Base-by-base conservation (phyloP, 2,797 vertebrate genomes). In the Cyclura pinguis region DNA sequence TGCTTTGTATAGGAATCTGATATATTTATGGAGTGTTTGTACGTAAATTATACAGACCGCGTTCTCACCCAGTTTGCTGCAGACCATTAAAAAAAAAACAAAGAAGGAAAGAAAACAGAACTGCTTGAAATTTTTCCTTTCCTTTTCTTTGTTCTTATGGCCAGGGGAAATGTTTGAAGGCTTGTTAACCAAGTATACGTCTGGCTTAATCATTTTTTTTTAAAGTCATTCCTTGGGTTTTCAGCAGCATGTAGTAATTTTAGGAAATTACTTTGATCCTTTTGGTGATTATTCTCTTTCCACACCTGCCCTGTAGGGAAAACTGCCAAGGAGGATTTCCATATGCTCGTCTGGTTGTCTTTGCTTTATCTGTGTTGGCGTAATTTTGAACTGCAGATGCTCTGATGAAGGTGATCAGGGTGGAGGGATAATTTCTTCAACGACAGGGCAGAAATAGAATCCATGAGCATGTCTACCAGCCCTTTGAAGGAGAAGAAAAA, bases 301-400 rank as follows among this genome's bases (percentile, higher is more conserved):
- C 87, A 86, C 92, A 95, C 91, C 94, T 95, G 92, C 91, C 89
- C 89, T 94, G 84, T 91, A 94, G 93, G 84, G 10, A 64, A 90
- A 88, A 62, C 83, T 94, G 92, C 92, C 90, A 92, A 93, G 91
- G 92, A 95, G 91, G 89, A 91, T 94, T 96, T 95, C 35, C 91
- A 92, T 85, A 88, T 73, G 42, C 88, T 95, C 95, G 92, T 94
- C 91, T 93, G 90, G 86, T 93, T 91, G 82, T 72, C 55, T 13
- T 29, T 76, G 86, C 47, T 57, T 3, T 67, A 76, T 77, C 67
- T 80, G 1, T 81, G 85, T 80, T 90, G 92, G 89, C 90, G 92
- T 92, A 90, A 85, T 94, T 86, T 59, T 82, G 74, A 73, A 10
- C 32, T 59, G 22, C 85, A 59, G 91, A 47, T 76, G 80, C 52